These are phyloP conservation scores for Calliopsis andreniformis DNA, from an alignment of 1,140 invertebrate genomes.

Conservation along the genomic window DNA sequence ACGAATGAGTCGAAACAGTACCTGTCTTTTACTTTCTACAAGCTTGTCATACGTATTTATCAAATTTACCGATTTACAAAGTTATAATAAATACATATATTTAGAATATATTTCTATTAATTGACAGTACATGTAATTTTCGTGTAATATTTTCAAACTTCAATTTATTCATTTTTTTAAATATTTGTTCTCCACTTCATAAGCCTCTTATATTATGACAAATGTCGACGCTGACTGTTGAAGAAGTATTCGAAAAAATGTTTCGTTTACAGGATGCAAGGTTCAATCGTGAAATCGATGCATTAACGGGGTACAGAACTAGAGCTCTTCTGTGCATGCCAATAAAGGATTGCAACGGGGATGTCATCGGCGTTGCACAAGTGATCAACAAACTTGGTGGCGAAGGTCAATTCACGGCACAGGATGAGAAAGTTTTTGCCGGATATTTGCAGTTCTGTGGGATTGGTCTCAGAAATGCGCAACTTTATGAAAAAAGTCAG, in stretches of 20 bases:
- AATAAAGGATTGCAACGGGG: slow-evolving; percentile 96
- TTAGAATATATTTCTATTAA: no score
- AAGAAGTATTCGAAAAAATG: background rate
- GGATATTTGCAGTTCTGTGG: slow-evolving; percentile 98
- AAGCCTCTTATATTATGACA: no score
- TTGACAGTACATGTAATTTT: no score
- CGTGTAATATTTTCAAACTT: no score
- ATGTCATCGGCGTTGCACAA: slow-evolving; percentile 97
- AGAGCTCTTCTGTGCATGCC: slow-evolving; percentile 96
- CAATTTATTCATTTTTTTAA: no score
- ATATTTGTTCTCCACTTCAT: no score
- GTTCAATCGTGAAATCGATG: slow-evolving; percentile 97
- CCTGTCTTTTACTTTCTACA: no score
- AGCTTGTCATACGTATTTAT: no score
- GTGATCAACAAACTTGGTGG: slow-evolving; percentile 95
- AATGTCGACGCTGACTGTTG: no score
- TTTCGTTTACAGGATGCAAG: slow-evolving; percentile 87
- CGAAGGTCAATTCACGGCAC: slow-evolving; percentile 89
- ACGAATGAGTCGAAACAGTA: no score
- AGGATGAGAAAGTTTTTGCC: slow-evolving; percentile 95
- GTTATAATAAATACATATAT: no score
- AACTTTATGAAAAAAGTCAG: slow-evolving; percentile 96
- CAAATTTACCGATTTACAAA: no score
- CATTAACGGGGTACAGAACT: slow-evolving; percentile 95
- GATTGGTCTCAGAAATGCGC: slow-evolving; percentile 96